Evolutionary conservation across 1,140 invertebrate genomes (phyloP).

Genomic region (Leptestheria dahalacensis): DNA sequence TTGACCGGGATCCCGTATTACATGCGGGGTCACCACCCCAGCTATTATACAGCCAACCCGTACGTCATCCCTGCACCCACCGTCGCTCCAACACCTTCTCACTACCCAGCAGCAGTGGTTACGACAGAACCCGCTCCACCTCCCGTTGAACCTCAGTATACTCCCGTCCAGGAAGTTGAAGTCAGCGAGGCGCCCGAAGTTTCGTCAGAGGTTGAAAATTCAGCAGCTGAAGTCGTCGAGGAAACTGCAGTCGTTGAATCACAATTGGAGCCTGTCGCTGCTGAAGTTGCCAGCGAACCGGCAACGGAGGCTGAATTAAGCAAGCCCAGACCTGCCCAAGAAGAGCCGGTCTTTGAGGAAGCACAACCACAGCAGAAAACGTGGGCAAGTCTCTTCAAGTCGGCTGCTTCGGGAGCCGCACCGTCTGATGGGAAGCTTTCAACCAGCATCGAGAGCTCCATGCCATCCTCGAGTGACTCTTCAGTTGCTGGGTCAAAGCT

Average conservation of each 20-base stretch:
- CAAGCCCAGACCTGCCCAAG: background rate
- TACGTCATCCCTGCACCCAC: background rate
- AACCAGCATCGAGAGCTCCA: constrained; percentile 3
- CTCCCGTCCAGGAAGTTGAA: no score
- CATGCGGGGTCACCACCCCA: no score
- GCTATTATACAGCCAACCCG: background rate
- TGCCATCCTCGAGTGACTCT: background rate
- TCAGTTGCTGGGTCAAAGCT: background rate
- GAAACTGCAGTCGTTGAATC: background rate
- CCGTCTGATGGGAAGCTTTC: background rate
- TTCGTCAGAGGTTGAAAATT: no score
- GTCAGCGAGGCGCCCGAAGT: no score
- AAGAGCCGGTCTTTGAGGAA: no score
- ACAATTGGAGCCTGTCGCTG: background rate
- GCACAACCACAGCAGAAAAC: constrained; percentile 2
- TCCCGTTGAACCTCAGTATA: no score
- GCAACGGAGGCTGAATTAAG: background rate
- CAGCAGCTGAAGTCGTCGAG: no score
- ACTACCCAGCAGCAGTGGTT: background rate
- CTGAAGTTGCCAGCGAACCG: background rate
- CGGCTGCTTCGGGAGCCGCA: background rate
- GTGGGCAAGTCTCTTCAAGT: constrained; percentile 17
- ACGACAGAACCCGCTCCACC: no score
- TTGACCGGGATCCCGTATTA: background rate
- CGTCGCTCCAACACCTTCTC: background rate